These are phyloP conservation scores for Platycnemis pennipes DNA, from an alignment of 2,888 invertebrate species.

Conservation along the genomic window DNA sequence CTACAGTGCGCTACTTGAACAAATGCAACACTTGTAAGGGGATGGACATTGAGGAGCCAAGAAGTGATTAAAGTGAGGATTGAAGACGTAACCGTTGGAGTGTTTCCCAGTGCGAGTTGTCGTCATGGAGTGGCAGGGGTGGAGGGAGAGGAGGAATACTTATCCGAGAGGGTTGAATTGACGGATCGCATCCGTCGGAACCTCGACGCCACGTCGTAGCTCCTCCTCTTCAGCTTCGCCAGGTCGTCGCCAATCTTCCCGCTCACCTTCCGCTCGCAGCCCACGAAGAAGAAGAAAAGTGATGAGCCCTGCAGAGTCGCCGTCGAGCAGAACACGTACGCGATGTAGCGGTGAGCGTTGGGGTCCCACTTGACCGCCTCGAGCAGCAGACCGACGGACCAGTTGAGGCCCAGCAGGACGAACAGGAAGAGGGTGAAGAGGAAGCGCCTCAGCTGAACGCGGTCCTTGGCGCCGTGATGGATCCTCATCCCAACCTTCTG, in stretches of 20 bases:
- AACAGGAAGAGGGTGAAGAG: conserved; percentile 70
- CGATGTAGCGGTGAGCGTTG: neutral
- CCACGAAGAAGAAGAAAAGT: conserved; percentile 71
- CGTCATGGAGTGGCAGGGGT: neutral
- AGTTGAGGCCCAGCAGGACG: conserved; percentile 71
- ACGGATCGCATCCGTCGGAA: neutral
- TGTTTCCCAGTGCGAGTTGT: no score
- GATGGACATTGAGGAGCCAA: no score
- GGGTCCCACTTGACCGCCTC: neutral
- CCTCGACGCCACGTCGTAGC: neutral
- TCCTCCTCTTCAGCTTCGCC: neutral
- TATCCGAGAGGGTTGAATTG: neutral
- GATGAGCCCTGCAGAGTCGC: conserved; percentile 70
- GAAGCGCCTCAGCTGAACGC: conserved; percentile 65
- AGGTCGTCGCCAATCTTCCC: conserved; percentile 63
- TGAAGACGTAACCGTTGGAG: no score
- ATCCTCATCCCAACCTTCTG: neutral
- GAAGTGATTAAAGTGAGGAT: no score
- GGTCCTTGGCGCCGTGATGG: conserved; percentile 2
- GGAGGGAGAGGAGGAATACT: neutral
- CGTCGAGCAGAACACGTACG: conserved; percentile 70
- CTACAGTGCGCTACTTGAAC: no score
- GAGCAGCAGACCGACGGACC: conserved; percentile 69
- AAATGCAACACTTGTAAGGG: no score
- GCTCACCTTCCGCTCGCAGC: conserved; percentile 68